Evolutionary conservation across 2,888 invertebrate species (phyloP).

Genomic region (Ecliptopera silaceata): DNA sequence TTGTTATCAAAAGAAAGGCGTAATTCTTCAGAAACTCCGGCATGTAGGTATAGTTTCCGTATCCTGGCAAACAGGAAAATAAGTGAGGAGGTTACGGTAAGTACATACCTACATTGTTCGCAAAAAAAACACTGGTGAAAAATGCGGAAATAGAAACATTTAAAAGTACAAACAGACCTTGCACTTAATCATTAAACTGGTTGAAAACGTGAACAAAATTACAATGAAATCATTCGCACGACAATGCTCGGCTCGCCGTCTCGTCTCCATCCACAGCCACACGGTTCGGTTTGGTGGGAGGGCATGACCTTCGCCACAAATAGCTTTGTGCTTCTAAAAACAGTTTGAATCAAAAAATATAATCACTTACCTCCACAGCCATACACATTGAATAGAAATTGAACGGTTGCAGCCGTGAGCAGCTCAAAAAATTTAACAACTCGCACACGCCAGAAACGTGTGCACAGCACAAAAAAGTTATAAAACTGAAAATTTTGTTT

Average conservation of each 20-base stretch:
- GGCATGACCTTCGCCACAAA: slow-evolving; percentile 62
- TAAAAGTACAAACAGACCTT: not conserved
- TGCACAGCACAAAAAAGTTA: slow-evolving; percentile 73
- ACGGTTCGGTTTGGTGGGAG: slow-evolving; percentile 52
- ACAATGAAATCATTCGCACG: slow-evolving; percentile 27
- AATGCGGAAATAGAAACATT: not conserved
- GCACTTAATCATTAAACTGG: not conserved
- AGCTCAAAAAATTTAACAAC: slow-evolving; percentile 74
- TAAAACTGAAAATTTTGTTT: slow-evolving; percentile 51
- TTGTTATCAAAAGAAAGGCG: too few relatives aligned
- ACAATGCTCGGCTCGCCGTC: slow-evolving; percentile 53
- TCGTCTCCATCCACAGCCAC: slow-evolving; percentile 53
- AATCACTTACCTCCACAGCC: slow-evolving; percentile 90
- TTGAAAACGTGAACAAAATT: not conserved
- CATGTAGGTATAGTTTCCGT: too few relatives aligned
- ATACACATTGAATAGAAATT: slow-evolving; percentile 90
- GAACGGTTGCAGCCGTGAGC: slow-evolving; percentile 84
- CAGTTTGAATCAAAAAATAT: slow-evolving; percentile 16
- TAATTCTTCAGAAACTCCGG: too few relatives aligned
- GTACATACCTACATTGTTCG: not conserved
- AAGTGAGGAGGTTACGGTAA: too few relatives aligned
- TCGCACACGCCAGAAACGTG: slow-evolving; percentile 80
- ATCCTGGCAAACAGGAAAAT: too few relatives aligned
- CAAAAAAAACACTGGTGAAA: not conserved
- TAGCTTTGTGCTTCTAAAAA: slow-evolving; percentile 17